phyloP scores from a whole-genome alignment of 2,113 vertebrate species.

The Hymenochirus boettgeri region DNA sequence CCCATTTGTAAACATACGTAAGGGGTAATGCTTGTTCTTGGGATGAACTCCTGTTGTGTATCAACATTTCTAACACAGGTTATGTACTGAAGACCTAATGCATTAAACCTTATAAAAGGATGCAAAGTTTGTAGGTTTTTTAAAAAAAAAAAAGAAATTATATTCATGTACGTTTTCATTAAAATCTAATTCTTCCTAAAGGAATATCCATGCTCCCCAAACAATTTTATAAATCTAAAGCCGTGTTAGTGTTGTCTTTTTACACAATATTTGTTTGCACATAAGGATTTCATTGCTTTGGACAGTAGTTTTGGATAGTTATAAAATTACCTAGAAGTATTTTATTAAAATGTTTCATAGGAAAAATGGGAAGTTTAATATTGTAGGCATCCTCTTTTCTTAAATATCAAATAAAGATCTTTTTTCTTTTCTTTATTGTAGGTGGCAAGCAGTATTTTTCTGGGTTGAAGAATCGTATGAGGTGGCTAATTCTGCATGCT shows the following conservation, averaged over 20 bases:
- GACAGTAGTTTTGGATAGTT: slow-evolving; percentile 68
- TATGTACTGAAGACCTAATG: slow-evolving; percentile 12
- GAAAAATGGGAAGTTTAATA: slow-evolving; percentile 41
- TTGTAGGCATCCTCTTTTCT: too few relatives aligned
- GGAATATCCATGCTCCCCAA: too few relatives aligned
- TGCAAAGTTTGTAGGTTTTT: too few relatives aligned
- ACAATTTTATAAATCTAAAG: slow-evolving; percentile 7
- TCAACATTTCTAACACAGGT: slow-evolving; percentile 57
- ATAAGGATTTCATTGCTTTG: slow-evolving; percentile 78
- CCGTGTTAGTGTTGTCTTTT: slow-evolving; percentile 47
- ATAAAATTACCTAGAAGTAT: slow-evolving; percentile 51
- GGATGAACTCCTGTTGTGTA: slow-evolving; percentile 96
- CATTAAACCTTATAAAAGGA: too few relatives aligned
- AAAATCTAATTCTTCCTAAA: too few relatives aligned
- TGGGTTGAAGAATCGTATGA: slow-evolving; percentile 75
- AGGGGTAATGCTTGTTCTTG: slow-evolving; percentile 94
- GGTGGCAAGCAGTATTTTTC: slow-evolving; percentile 78
- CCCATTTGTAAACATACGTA: slow-evolving; percentile 91
- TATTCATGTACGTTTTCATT: too few relatives aligned
- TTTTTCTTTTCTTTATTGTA: slow-evolving; percentile 69
- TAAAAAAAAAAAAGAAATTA: too few relatives aligned
- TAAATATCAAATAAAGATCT: neutral
- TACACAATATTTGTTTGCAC: slow-evolving; percentile 63
- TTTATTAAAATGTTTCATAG: slow-evolving; percentile 61
- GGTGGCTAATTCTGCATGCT: slow-evolving; percentile 70